These are phyloP conservation scores for Rhinichthys osculus DNA, from an alignment of 2,797 vertebrate species.

Conservation along the genomic window DNA sequence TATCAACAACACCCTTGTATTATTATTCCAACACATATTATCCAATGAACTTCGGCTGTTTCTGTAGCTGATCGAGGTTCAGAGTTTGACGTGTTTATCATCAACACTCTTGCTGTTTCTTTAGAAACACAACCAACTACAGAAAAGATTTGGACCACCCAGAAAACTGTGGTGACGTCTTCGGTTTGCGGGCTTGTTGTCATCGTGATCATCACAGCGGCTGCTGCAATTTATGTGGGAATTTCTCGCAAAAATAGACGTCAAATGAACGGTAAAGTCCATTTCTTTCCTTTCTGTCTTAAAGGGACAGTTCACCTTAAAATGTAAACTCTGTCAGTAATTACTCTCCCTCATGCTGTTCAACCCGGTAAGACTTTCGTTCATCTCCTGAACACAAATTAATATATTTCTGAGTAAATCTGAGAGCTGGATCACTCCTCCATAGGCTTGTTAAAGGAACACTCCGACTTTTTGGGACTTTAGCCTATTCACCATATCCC, in stretches of 20 bases:
- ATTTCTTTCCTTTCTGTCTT: neutral
- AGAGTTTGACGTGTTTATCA: too few relatives aligned
- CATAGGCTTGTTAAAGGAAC: too few relatives aligned
- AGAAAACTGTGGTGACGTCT: neutral
- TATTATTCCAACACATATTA: neutral
- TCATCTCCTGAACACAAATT: too few relatives aligned
- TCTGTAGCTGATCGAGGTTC: neutral
- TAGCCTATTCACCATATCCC: too few relatives aligned
- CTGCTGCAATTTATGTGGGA: neutral
- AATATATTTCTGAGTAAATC: too few relatives aligned
- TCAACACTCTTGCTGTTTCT: too few relatives aligned
- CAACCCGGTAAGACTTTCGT: too few relatives aligned
- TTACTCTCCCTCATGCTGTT: too few relatives aligned
- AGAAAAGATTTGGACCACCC: fast-evolving
- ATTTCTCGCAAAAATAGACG: neutral
- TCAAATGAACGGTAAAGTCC: neutral
- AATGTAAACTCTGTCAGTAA: too few relatives aligned
- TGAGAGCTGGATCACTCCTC: too few relatives aligned
- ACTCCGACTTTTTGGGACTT: too few relatives aligned
- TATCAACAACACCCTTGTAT: neutral
- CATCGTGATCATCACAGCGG: neutral
- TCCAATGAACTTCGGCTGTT: neutral
- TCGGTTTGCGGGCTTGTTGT: neutral
- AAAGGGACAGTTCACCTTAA: too few relatives aligned
- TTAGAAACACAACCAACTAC: fast-evolving